These are phyloP conservation scores for Neotoma lepida DNA, from an alignment of 2,113 vertebrate genomes.

Conservation along the genomic window DNA sequence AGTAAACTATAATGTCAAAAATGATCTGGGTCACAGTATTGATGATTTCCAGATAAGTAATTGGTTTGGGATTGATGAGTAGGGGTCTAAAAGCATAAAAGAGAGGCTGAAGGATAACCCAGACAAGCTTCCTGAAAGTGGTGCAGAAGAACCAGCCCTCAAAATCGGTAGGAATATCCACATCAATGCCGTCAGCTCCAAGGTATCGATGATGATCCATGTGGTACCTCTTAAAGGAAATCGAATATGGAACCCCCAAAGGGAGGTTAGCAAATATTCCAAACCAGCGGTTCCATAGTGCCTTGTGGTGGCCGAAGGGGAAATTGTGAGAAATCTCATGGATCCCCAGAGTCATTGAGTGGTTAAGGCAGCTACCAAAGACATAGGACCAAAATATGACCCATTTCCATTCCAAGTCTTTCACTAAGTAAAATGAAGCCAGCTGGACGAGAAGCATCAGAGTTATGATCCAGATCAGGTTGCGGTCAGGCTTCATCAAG, in stretches of 20 bases:
- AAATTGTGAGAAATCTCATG: conserved; percentile 98
- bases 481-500: conserved; percentile 94
- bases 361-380: conserved; percentile 96
- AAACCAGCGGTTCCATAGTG: conserved; percentile 95
- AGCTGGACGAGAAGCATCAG: conserved; percentile 93
- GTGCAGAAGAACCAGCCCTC: conserved; percentile 99
- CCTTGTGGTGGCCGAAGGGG: conserved; percentile 92
- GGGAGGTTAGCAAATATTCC: conserved; percentile 98
- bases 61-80: conserved; percentile 97
- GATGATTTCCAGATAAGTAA: conserved; percentile 91
- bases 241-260: conserved; percentile 93
- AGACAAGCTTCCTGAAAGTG: conserved; percentile 93
- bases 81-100: conserved; percentile 96
- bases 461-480: conserved; percentile 93
- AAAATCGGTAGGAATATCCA: conserved; percentile 96
- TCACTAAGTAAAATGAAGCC: conserved; percentile 93
- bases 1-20: conserved; percentile 90
- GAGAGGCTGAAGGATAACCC: conserved; percentile 96
- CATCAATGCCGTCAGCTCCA: conserved; percentile 93
- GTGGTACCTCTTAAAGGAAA: conserved; percentile 98
- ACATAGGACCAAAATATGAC: conserved; percentile 96
- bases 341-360: conserved; percentile 97
- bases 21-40: conserved; percentile 89
- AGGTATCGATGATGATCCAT: conserved; percentile 98
- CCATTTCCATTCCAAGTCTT: conserved; percentile 98